Conservation (phyloP, 35 echinoderm and acorn worm genomes). For the Apostichopus californicus region DNA sequence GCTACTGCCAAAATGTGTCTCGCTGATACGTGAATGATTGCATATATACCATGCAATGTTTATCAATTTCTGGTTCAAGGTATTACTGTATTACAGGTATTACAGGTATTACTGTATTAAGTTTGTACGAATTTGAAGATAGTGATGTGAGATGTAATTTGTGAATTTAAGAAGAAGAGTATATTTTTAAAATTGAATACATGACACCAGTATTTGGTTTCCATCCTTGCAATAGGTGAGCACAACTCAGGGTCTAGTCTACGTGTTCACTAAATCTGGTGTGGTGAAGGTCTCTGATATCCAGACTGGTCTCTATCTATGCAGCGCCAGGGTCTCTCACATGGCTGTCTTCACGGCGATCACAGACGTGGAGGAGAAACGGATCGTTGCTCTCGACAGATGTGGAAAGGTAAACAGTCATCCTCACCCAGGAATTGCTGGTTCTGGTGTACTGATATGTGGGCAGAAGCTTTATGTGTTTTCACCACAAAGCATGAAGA, state of each 20-base stretch:
- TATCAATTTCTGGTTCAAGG: too few relatives aligned
- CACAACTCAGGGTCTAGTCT: constrained; percentile 77
- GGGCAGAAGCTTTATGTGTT: background rate
- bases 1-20: too few relatives aligned
- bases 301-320: constrained; percentile 77
- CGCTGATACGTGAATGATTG: too few relatives aligned
- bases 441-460: background rate
- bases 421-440: background rate
- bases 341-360: constrained; percentile 76
- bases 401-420: constrained; percentile 74
- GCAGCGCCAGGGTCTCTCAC: constrained; percentile 67
- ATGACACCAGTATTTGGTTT: background rate
- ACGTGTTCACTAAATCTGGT: constrained; percentile 88
- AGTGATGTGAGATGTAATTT: too few relatives aligned
- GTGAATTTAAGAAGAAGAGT: too few relatives aligned
- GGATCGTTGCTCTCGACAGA: constrained; percentile 71
- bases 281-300: constrained; percentile 85
- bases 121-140: too few relatives aligned
- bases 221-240: constrained; percentile 59
- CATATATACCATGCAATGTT: too few relatives aligned
- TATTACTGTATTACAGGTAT: too few relatives aligned
- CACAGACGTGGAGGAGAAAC: constrained; percentile 70
- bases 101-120: too few relatives aligned
- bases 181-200: too few relatives aligned
- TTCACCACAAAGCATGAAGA: background rate